Percentiles rank a stretch among this genome's conserved stretches.
These are phyloP conservation scores for Scaptodrosophila lebanonensis DNA, from an alignment of 1,140 invertebrate species.

Conservation along the genomic window DNA sequence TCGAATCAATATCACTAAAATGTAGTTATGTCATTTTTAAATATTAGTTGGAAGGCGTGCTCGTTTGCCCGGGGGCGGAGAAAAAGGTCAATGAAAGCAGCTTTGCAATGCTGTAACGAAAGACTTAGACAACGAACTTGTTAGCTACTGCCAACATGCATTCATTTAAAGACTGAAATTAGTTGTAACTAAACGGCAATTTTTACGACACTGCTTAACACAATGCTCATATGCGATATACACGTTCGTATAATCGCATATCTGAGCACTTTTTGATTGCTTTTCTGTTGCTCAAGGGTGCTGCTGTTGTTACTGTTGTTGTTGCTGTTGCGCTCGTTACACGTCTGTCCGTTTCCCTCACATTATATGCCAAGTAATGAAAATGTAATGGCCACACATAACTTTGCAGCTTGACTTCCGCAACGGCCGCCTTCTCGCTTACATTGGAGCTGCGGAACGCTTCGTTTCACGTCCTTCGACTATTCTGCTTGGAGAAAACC, in stretches of 20 bases:
- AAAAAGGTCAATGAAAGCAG: slow-evolving; percentile 51
- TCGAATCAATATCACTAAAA: slow-evolving; percentile 7
- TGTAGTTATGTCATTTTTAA: background rate
- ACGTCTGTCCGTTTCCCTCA: slow-evolving; percentile 7
- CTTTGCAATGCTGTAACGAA: too few species aligned
- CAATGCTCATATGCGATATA: too few species aligned
- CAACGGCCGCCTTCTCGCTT: slow-evolving; percentile 5
- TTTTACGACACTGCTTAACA: slow-evolving; percentile 9
- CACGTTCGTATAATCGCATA: slow-evolving; percentile 5
- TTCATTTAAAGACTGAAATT: slow-evolving; percentile 13
- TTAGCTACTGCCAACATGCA: slow-evolving; percentile 6
- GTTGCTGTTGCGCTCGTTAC: slow-evolving; percentile 1
- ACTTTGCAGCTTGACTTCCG: slow-evolving; percentile 46
- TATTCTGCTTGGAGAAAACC: slow-evolving; percentile 2
- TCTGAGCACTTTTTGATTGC: slow-evolving; percentile 53
- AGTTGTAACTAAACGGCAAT: too few species aligned
- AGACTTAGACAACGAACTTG: slow-evolving; percentile 42
- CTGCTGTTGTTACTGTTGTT: slow-evolving; percentile 1
- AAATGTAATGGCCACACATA: slow-evolving; percentile 27
- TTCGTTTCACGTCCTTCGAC: slow-evolving; percentile 13
- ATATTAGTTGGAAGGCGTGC: too few species aligned
- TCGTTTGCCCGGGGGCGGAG: slow-evolving; percentile 16
- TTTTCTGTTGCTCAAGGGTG: slow-evolving; percentile 47
- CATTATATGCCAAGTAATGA: slow-evolving; percentile 27
- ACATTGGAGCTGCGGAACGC: background rate